Evolutionary conservation across 2,888 invertebrate species (phyloP).

Genomic region (Tethea ocularis): DNA sequence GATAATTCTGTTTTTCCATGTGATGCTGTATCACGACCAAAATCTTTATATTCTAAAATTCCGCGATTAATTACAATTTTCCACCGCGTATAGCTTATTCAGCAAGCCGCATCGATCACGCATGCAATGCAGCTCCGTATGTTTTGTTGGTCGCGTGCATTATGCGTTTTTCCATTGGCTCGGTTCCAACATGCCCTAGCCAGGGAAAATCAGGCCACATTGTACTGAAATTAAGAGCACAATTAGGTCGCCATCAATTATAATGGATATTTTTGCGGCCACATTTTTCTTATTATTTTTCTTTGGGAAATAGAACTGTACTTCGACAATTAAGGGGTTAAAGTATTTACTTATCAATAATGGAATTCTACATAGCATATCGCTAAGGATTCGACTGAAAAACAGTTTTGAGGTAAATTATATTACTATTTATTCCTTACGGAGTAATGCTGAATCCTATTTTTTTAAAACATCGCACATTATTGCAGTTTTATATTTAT

Average conservation of each 20-base stretch:
- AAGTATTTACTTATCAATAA: too few relatives aligned
- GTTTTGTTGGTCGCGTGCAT: conserved; percentile 22
- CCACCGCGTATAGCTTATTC: not conserved
- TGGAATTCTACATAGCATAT: too few relatives aligned
- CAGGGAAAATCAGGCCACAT: conserved; percentile 37
- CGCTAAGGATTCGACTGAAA: too few relatives aligned
- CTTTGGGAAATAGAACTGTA: too few relatives aligned
- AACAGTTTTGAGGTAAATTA: too few relatives aligned
- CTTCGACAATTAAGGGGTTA: too few relatives aligned
- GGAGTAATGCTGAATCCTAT: too few relatives aligned
- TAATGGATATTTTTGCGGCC: not conserved
- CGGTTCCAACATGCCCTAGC: conserved; percentile 28
- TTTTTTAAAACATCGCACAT: too few relatives aligned
- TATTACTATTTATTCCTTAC: too few relatives aligned
- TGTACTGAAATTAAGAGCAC: conserved; percentile 35
- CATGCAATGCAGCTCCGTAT: conserved; percentile 20
- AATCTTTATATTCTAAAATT: not conserved
- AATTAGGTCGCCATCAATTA: conserved; percentile 13
- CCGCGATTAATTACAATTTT: not conserved
- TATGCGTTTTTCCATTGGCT: conserved; percentile 45
- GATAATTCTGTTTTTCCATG: not conserved
- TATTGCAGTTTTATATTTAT: too few relatives aligned
- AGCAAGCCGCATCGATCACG: conserved; percentile 15
- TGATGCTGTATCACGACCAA: not conserved
- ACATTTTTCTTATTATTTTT: not conserved